These are phyloP conservation scores for Heliconius hortense DNA, from an alignment of 2,888 invertebrate genomes.

Conservation along the genomic window DNA sequence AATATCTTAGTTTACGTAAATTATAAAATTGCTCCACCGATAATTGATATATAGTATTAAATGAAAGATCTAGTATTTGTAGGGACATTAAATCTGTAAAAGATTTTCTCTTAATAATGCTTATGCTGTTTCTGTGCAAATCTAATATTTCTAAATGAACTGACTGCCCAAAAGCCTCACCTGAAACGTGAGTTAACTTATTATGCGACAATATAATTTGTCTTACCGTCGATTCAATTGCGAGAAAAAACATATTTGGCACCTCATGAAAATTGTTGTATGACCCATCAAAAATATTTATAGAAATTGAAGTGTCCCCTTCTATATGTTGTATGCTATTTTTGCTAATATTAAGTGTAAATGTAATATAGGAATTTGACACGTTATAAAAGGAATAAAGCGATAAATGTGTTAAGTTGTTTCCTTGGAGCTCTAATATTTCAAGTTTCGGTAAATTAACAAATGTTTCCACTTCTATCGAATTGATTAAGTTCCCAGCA, in stretches of 20 bases:
- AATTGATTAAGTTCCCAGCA: constrained; percentile 89
- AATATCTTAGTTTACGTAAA: constrained; percentile 86
- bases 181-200: constrained; percentile 85
- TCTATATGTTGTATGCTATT: constrained; percentile 82
- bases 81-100: constrained; percentile 88
- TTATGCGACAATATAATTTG: constrained; percentile 89
- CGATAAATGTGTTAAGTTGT: constrained; percentile 86
- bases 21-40: constrained; percentile 91
- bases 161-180: constrained; percentile 88
- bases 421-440: constrained; percentile 90
- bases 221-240: constrained; percentile 84
- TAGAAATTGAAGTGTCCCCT: constrained; percentile 79
- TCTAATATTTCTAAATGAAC: constrained; percentile 87
- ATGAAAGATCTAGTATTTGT: constrained; percentile 90
- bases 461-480: constrained; percentile 88
- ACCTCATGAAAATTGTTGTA: constrained; percentile 85
- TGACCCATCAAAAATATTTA: constrained; percentile 87
- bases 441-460: constrained; percentile 88
- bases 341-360: constrained; percentile 89
- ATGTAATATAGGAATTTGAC: constrained; percentile 83
- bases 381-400: constrained; percentile 86
- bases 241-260: constrained; percentile 84
- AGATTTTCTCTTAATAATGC: constrained; percentile 86
- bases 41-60: constrained; percentile 88
- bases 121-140: constrained; percentile 88